Evolutionary conservation across 2,113 vertebrate species (phyloP), one percentile per base, ranked within the genome.

Genomic region (Cephalopterus ornatus): DNA sequence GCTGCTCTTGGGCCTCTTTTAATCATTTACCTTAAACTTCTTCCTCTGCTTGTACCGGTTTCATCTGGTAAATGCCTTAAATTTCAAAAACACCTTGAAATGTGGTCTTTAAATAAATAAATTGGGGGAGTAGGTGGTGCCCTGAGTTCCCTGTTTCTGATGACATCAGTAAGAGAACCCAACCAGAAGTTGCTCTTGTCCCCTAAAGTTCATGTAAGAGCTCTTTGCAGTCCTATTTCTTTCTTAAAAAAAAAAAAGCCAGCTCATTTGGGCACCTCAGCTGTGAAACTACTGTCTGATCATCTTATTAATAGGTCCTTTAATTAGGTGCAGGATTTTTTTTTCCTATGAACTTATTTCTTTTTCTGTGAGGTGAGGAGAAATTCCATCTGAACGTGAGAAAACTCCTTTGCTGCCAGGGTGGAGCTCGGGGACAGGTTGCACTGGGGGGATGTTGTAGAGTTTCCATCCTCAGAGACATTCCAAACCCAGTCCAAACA

Each of bases 301-400:
- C 76, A 35, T 76, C 41, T 86, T 73, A 68, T 85, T 94, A 85
- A 86, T 83, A 94, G 80, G 35, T 72, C 35, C 46, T 61, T 91
- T 93, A 91, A 95, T 95, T 95, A 88, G 92, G 21, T 83, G 39
- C 24, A 63, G 46, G 59, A 12, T 82, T 73, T 73, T 56, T 70
- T 73, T 71, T 63, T 5, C 10, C 58, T 84, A 33, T 88, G 63
- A 95, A 71, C 81, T 78, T 77, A 33, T 18, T 87, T 46, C 32
- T 53, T 86, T 63, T 62, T 55, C n/a, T 62, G 37, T 61, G 73
- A 90, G 24, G 41, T 66, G 55, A 88, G 75, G 75, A 78, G 84
- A 71, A 82, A 78, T 85, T 78, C 42, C 24, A 11, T 32, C 32
- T 23, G 41, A 73, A 73, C 0, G 0, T 61, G 74, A 73, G 87